Conservation (phyloP, 2,888 invertebrate genomes). For the Nemapogon koenigi region DNA sequence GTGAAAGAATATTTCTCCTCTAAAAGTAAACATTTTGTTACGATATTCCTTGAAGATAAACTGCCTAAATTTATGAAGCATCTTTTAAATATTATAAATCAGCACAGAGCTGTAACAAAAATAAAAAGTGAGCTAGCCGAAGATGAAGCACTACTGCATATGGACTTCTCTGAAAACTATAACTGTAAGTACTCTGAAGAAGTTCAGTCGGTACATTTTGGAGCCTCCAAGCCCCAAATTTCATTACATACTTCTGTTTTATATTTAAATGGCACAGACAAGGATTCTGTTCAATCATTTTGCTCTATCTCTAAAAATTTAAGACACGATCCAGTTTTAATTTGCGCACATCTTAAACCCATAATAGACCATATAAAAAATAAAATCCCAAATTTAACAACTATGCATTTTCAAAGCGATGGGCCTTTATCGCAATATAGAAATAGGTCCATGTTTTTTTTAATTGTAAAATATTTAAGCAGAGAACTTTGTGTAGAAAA, state of each 20-base stretch:
- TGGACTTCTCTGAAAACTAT: conserved; percentile 16
- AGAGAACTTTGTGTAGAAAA: conserved; percentile 7
- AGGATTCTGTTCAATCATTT: background rate
- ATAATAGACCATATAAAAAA: background rate
- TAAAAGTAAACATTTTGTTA: background rate
- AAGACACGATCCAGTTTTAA: background rate
- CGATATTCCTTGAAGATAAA: background rate
- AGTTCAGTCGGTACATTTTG: conserved; percentile 19
- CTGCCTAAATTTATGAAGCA: background rate
- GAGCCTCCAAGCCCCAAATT: conserved; percentile 17
- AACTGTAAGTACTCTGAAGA: conserved; percentile 16
- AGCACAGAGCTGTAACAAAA: background rate
- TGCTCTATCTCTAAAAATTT: background rate
- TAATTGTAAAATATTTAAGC: conserved; percentile 13
- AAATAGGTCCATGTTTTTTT: conserved; percentile 14
- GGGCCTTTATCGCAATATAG: conserved; percentile 15
- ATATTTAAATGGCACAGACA: conserved; percentile 1
- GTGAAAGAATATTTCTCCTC: background rate
- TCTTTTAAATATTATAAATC: background rate
- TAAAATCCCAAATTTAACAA: background rate
- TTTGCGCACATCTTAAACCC: background rate
- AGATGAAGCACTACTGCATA: conserved; percentile 15
- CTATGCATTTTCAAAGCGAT: background rate
- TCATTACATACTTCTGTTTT: conserved; percentile 15
- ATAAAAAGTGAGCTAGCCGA: background rate